Base-by-base conservation (phyloP, 2,113 vertebrate species). In the Columbina picui region DNA sequence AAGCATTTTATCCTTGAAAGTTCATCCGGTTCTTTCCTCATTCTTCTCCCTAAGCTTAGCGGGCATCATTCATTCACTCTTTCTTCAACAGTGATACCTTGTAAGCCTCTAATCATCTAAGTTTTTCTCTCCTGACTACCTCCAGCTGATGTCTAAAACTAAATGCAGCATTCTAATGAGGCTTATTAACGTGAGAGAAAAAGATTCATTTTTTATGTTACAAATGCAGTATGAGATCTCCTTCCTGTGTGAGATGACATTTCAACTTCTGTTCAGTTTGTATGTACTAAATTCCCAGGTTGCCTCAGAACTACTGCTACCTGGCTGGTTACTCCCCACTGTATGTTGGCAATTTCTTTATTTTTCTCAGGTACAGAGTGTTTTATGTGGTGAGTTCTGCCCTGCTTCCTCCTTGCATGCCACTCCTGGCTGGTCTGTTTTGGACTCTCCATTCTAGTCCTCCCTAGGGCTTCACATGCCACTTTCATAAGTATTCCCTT, bases 201-300 rank as follows among this genome's bases (percentile, higher is more conserved):
- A 91, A 76, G 6, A 53, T 22, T 61, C 15, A 53, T 5, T 65
- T 93, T 63, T 84, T 71, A 53, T 26, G 26, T 85, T 89, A 21
- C 9, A 65, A 68, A 49, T 0, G 1, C 45, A 79, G 39, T 43
- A 49, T 61, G 43, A 49, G 43, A 64, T 76, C 16, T 56, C 36
- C 30, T 57, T 85, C 17, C 21, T 65, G 39, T 53, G 57, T 36
- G 52, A 73, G 34, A 23, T 65, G 70, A 86, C 39, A 73, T 94
- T 95, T 95, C 60, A 90, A 36, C 49, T 85, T 90, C 52, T 75
- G 41, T 81, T 94, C 67, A 36, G 60, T 82, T 87, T 71, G 14
- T 60, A 9, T 45, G 17, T 41, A 53, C 61, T 60, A 25, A 76
- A 79, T 90, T 91, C 70, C 38, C 45, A 60, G 16, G 23, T 27